Conservation (phyloP, 2,113 vertebrate species). For the Aviceda subcristata region DNA sequence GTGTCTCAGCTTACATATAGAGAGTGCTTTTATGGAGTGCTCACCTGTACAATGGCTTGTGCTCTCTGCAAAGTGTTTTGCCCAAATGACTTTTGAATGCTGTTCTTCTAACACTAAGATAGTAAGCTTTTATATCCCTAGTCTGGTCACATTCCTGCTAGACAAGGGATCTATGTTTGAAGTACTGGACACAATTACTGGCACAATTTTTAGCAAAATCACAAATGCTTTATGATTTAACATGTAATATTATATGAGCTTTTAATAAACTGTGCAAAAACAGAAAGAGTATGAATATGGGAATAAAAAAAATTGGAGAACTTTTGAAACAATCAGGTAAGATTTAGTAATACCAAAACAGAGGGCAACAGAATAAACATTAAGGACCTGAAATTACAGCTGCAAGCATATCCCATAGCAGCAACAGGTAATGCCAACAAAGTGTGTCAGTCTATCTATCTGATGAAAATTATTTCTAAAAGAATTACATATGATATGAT, state of each 20-base stretch:
- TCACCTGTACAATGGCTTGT: slow-evolving; percentile 21
- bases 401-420: not conserved
- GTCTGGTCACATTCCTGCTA: not conserved
- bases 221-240: not conserved
- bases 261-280: not conserved
- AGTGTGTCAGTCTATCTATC: not conserved
- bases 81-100: not conserved
- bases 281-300: not conserved
- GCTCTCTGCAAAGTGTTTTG: not conserved
- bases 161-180: not conserved
- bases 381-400: not conserved
- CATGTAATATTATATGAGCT: not conserved
- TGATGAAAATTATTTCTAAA: not conserved
- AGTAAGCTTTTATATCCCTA: not conserved
- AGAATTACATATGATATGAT: not conserved
- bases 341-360: not conserved
- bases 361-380: not conserved
- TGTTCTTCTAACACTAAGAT: not conserved
- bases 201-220: not conserved
- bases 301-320: not conserved
- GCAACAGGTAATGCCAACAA: not conserved
- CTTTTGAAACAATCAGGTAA: not conserved
- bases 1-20: not conserved
- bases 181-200: not conserved
- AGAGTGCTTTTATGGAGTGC: slow-evolving; percentile 26